Evolutionary conservation across 2,797 vertebrate species (phyloP).

Genomic region (Silurus lanzhouensis): DNA sequence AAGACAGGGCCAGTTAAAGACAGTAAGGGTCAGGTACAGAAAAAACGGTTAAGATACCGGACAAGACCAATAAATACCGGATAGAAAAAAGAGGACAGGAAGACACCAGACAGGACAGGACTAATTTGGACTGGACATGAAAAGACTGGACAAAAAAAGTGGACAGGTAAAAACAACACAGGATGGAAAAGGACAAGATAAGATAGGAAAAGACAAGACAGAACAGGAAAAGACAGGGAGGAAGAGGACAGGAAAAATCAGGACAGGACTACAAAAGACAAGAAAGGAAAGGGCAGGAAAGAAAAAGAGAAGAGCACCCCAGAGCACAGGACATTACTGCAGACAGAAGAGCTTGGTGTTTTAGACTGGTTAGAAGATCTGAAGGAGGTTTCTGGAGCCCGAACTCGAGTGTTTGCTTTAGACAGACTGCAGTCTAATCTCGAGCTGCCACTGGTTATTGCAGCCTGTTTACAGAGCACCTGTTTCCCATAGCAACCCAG

Average conservation of each 20-base stretch:
- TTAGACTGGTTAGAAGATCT: constrained; percentile 11
- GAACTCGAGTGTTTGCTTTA: neutral
- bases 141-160: neutral
- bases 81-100: neutral
- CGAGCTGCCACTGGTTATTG: constrained; percentile 59
- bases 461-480: constrained; percentile 58
- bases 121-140: too few relatives aligned
- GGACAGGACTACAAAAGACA: neutral
- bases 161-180: neutral
- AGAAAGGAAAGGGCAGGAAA: neutral
- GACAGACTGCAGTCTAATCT: constrained; percentile 44
- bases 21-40: too few relatives aligned
- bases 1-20: too few relatives aligned
- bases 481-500: constrained; percentile 65
- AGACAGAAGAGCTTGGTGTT: constrained; percentile 54
- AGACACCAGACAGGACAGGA: neutral
- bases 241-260: neutral
- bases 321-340: constrained; percentile 54
- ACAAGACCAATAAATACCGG: too few relatives aligned
- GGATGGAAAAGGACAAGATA: neutral
- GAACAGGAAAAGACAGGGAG: neutral
- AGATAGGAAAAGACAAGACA: neutral
- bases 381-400: neutral
- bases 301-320: neutral
- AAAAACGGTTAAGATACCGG: too few relatives aligned